Base-by-base conservation (phyloP, 2,888 invertebrate species). In the Auanema sp. region DNA sequence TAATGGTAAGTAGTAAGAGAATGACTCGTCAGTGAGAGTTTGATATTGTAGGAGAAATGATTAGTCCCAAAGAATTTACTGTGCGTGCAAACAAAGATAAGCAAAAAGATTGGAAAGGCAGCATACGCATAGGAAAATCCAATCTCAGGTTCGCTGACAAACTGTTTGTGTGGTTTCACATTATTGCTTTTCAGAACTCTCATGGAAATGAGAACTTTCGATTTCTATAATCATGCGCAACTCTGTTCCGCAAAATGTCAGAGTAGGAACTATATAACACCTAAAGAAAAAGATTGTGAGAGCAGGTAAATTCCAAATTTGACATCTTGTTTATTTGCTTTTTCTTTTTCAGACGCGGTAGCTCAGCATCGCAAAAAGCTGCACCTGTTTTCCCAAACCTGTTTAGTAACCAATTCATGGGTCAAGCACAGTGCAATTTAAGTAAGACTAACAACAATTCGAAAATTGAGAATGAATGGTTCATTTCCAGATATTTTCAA, bases 31-130 rank as follows among this genome's bases (percentile, higher is more conserved):
- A 8, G 14, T 4, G 58, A 43, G 11, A 1, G 42, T 12, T 56
- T 11, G 16, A 41, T 1, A 60, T 60, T 66, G 16, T 54, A 64
- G 83, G 83, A 2, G 74, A 77, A 50, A 78, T 85, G 70, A 81
- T 86, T 57, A 83, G 84, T 23, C 86, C 86, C 10, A 85, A 86
- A 58, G 80, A 83, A 56, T 86, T 86, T 70, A 84, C 84, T 40
- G 80, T 85, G 1, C 78, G 84, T 64, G 86, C 85, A 11, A 85
- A 84, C 58, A 86, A 86, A 67, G 85, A 85, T 54, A 84, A 83
- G 64, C 83, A 86, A 54, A 86, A 86, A 69, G 85, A 86, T 71
- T 86, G 86, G 86, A 86, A 86, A 69, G 86, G 85, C 69, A 85
- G 85, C 33, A 84, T 86, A 42, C 76, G 85, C 58, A 83, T 85